Conservation (phyloP, 2,888 invertebrate species). For the Agonopterix subpropinquella region DNA sequence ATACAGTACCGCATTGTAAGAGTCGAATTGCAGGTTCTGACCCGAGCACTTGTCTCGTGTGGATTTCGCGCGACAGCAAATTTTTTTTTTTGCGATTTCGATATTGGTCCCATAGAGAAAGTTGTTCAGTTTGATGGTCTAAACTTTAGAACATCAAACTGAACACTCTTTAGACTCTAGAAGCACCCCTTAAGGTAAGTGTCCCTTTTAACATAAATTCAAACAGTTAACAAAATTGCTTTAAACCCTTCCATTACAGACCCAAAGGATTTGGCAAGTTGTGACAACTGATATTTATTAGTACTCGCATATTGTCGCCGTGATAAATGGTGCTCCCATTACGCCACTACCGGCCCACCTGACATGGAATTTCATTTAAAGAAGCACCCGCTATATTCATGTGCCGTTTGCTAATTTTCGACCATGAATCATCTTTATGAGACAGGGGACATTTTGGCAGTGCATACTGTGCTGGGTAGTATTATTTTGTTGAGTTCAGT, state of each 20-base stretch:
- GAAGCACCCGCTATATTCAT: constrained; percentile 42
- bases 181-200: no score
- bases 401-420: constrained; percentile 56
- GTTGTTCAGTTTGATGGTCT: no score
- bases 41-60: no score
- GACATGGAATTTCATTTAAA: constrained; percentile 71
- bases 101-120: no score
- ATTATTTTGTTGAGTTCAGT: background rate
- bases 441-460: constrained; percentile 47
- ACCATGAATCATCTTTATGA: constrained; percentile 60
- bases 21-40: no score
- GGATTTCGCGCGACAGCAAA: no score
- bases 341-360: constrained; percentile 36
- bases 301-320: constrained; percentile 48
- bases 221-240: no score
- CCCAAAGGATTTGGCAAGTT: constrained; percentile 36
- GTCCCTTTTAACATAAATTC: no score
- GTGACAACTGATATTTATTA: constrained; percentile 60
- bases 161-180: no score
- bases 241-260: background rate
- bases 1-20: no score
- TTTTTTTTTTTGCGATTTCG: no score
- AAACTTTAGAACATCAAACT: no score
- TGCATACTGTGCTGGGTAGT: background rate
- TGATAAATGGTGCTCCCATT: constrained; percentile 55